phyloP scores from a whole-genome alignment of 2,797 vertebrate species.

The Paratrypauchen microcephalus region DNA sequence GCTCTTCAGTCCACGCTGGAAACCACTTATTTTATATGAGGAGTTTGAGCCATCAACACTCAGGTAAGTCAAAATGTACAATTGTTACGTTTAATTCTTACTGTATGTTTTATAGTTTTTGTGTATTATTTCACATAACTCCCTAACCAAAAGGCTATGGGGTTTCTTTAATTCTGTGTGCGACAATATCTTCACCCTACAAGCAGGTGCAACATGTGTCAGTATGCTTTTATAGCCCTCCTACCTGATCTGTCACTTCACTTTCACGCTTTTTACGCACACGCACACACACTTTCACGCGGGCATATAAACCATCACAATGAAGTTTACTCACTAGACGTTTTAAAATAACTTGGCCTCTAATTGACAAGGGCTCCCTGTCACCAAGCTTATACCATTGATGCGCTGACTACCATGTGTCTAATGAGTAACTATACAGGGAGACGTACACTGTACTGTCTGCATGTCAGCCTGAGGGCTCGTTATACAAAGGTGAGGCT shows the following conservation, averaged over 20 bases:
- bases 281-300: neutral
- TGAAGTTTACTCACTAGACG: constrained; percentile 54
- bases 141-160: neutral
- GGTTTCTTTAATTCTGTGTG: constrained; percentile 6
- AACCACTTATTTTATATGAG: constrained; percentile 66
- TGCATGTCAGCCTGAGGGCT: constrained; percentile 52
- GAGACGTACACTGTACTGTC: constrained; percentile 34
- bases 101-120: constrained; percentile 1
- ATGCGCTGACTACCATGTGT: constrained; percentile 41
- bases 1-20: constrained; percentile 53
- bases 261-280: constrained; percentile 14
- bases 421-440: constrained; percentile 55
- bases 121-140: neutral
- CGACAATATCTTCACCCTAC: constrained; percentile 24
- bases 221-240: constrained; percentile 19
- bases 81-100: neutral
- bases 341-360: constrained; percentile 55
- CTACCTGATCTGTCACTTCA: constrained; percentile 36
- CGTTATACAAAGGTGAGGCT: constrained; percentile 66
- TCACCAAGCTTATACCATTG: constrained; percentile 32
- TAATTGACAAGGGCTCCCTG: constrained; percentile 60
- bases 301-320: neutral
- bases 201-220: constrained; percentile 56
- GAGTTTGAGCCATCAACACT: constrained; percentile 65
- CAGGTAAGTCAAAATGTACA: constrained; percentile 55